A percentile compares a stretch with the other conserved stretches of the same genome.
Evolutionary conservation across 2,888 invertebrate species (phyloP).

Genomic region (Calliphora vomitoria): DNA sequence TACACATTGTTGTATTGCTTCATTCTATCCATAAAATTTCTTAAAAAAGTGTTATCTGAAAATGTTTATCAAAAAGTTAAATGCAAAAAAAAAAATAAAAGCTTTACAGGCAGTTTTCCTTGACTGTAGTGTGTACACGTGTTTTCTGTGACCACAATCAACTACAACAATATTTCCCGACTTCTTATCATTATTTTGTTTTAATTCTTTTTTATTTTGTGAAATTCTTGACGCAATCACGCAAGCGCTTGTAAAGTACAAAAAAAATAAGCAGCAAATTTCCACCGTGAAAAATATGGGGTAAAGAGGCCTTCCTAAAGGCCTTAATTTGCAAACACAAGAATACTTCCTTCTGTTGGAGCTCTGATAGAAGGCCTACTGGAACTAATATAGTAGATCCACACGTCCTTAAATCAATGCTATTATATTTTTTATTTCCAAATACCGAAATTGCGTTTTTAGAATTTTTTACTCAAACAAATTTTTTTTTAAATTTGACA

Average conservation of each 20-base stretch:
- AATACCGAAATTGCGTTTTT: too few relatives aligned
- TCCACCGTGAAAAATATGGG: too few relatives aligned
- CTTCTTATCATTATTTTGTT: constrained; percentile 47
- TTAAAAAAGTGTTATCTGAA: constrained; percentile 13
- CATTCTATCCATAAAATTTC: background rate
- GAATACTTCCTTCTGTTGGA: too few relatives aligned
- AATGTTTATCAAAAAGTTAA: background rate
- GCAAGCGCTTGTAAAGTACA: constrained; percentile 55
- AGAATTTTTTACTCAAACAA: too few relatives aligned
- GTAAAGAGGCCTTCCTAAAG: too few relatives aligned
- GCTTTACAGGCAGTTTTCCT: constrained; percentile 25
- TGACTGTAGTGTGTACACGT: constrained; percentile 34
- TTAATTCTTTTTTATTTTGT: constrained; percentile 7
- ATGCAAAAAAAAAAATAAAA: constrained; percentile 5
- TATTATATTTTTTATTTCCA: too few relatives aligned
- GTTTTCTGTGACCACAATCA: constrained; percentile 38
- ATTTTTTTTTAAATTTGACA: too few relatives aligned
- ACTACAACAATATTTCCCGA: constrained; percentile 9
- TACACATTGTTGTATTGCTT: background rate
- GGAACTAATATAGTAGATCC: too few relatives aligned
- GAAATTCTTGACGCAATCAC: constrained; percentile 45
- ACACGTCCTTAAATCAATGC: too few relatives aligned
- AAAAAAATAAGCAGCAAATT: constrained; percentile 4
- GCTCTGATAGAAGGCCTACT: too few relatives aligned
- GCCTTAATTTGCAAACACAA: too few relatives aligned